Evolutionary conservation across 2,888 invertebrate genomes (phyloP).

Genomic region (Isotomurus palustris): DNA sequence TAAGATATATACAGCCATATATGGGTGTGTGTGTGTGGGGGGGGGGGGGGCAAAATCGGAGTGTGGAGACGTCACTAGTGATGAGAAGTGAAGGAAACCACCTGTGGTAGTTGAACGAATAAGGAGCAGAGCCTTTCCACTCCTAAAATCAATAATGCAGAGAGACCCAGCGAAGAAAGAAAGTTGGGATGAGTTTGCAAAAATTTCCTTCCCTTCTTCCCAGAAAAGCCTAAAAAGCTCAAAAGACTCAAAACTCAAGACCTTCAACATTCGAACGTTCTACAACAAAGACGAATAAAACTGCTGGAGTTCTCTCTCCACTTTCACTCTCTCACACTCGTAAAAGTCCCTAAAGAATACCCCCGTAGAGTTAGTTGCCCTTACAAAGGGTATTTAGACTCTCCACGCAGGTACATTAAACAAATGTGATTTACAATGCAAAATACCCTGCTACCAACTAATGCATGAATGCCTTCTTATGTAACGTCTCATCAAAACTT

Average conservation of each 20-base stretch:
- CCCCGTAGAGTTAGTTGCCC: too few species aligned
- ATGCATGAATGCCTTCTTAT: too few species aligned
- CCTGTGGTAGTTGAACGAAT: slow-evolving; percentile 17
- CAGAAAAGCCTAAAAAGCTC: too few species aligned
- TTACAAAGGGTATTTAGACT: too few species aligned
- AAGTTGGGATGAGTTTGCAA: neutral
- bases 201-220: neutral
- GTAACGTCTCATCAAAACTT: too few species aligned
- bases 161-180: slow-evolving; percentile 10
- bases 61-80: neutral
- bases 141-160: slow-evolving; percentile 32
- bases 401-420: too few species aligned
- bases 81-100: slow-evolving; percentile 18
- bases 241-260: neutral
- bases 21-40: neutral
- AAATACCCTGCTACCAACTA: too few species aligned
- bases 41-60: neutral
- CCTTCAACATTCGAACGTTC: too few species aligned
- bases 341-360: too few species aligned
- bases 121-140: neutral
- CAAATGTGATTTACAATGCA: too few species aligned
- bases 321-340: neutral
- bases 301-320: neutral
- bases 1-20: neutral
- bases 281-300: too few species aligned